Evolutionary conservation across 2,113 vertebrate species (phyloP), one percentile per base, ranked within the genome.

Genomic region (Mionectes macconnelli): DNA sequence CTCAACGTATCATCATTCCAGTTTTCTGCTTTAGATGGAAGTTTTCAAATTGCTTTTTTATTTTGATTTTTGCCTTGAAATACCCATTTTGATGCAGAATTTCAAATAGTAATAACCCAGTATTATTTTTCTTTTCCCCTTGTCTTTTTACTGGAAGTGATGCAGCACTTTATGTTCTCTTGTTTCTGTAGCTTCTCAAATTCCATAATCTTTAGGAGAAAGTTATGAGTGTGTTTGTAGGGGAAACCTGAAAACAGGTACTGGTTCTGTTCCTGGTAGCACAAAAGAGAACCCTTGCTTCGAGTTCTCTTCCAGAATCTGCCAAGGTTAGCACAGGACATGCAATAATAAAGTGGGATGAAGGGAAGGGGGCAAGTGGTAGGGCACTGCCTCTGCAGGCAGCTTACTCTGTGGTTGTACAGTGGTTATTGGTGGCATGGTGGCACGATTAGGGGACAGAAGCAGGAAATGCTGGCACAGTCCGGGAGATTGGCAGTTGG

Each of bases 401-500:
- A 47, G 64, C 35, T 66, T 3, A 0, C 5, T 64, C 37, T 79
- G 75, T 5, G 2, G n/a, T 63, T 14, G 7, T 37, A 20, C 5
- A 0, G 0, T 40, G 28, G 44, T 79, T 84, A 49, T 95, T 22
- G 2, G 84, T 66, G 81, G 21, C 0, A 0, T 37, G 79, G 64
- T 56, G 25, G 35, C 0, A 0, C 73, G 91, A 89, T 84, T 68
- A 93, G 25, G n/a, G 66, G 57, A 15, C 11, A 84, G 87, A 60
- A 79, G 84, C 89, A 84, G 91, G 77, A 94, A 96, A 60, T 49
- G 6, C 66, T 87, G 69, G 39, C 28, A 39, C 55, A 69, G 56
- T 75, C 66, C 84, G 27, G 50, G 66, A 94, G 87, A 11, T 39
- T 84, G 84, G 64, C 84, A 57, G 40, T 79, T 93, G 84, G 57